Base-by-base conservation (phyloP, 2,888 invertebrate species). In the Amblyjoppa fuscipennis region DNA sequence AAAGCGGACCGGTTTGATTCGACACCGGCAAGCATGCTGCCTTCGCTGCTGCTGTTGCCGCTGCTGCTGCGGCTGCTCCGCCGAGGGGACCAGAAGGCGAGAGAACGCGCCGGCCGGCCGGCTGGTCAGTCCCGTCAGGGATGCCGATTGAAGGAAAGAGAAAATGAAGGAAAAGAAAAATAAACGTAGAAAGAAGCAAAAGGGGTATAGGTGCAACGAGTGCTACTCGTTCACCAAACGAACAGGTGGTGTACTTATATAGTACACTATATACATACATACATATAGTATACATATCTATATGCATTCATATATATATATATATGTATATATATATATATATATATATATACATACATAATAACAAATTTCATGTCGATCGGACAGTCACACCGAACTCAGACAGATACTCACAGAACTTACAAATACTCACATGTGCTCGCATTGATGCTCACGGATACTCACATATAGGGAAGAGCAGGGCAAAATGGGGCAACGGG, bases 1-100 rank as follows among this genome's bases (percentile, higher is more conserved):
- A 93, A 93, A 93, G 91, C 92, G 91, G 92, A 91, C 93, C 92
- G 92, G 92, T 92, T 91, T 91, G 92, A 92, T 92, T 92, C 92
- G 91, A 91, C 91, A 90, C 87, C 88, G 88, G 79, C 86, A 86
- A 76, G 86, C 86, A 76, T 74, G 71, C 79, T 86, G 81, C 68
- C 73, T 84, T 76, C 53, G 68, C 69, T 53, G 78, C 74, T 80
- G 68, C 69, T 53, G 78, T 70, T 80, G n/a, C 45, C 31, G 77
- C 64, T 25, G 75, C 81, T 78, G 25, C 45, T 28, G 87, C 87
- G 87, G 86, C 87, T 85, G 84, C 20, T 20, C 20, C 20, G 20
- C 89, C n/a, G 64, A 68, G 81, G 83, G 81, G 88, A 91, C 90
- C 91, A 91, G 90, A 90, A 90, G 90, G 88, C 87, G 87, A 81